These are phyloP conservation scores for Hylaeus anthracinus DNA, from an alignment of 1,140 invertebrate species.

Conservation along the genomic window DNA sequence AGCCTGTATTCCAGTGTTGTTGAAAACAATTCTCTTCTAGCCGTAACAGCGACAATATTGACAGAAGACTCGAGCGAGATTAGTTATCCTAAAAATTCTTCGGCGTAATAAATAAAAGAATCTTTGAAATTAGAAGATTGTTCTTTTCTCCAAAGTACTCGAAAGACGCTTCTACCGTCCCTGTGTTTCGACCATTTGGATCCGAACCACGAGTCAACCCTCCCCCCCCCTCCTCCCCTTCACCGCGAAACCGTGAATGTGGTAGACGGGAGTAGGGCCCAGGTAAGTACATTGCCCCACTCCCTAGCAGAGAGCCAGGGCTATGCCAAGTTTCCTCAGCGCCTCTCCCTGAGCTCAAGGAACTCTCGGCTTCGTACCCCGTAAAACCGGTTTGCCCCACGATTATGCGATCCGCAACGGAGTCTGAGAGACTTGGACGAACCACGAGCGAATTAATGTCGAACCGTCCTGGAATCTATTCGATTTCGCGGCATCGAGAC, in stretches of 20 bases:
- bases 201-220: conserved; percentile 25
- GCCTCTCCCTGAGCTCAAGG: background rate
- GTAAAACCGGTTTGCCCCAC: conserved; percentile 52
- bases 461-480: background rate
- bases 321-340: conserved; percentile 5
- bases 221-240: conserved; percentile 16
- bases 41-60: too few species aligned
- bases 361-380: conserved; percentile 1
- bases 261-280: conserved; percentile 25
- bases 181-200: background rate
- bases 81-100: too few species aligned
- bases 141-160: too few species aligned
- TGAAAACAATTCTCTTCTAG: too few species aligned
- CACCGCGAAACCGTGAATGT: conserved; percentile 28
- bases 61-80: too few species aligned
- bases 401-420: conserved; percentile 26
- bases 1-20: too few species aligned
- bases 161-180: background rate
- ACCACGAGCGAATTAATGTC: background rate
- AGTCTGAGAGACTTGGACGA: background rate
- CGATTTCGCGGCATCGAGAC: too few species aligned
- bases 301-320: background rate
- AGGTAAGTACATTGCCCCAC: conserved; percentile 41
- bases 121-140: too few species aligned
- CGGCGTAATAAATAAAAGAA: too few species aligned